Conservation (phyloP, 1,140 invertebrate genomes). For the Reticulitermes speratus region DNA sequence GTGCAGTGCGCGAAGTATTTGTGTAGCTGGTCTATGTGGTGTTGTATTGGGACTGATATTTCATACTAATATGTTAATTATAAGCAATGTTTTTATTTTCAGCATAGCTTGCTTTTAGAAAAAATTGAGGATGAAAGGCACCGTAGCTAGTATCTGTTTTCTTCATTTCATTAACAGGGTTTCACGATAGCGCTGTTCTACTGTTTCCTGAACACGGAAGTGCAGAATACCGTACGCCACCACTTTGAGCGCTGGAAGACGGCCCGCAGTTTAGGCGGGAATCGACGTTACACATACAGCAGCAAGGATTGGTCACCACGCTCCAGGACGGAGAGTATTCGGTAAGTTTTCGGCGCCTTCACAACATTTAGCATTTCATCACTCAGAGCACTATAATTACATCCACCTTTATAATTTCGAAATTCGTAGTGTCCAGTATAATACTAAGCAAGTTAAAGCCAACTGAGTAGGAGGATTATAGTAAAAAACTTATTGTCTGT, state of each 20-base stretch:
- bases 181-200: constrained; percentile 85
- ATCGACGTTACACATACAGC: constrained; percentile 59
- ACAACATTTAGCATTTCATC: too few relatives aligned
- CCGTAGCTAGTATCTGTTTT: not conserved
- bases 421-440: too few relatives aligned
- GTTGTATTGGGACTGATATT: too few relatives aligned
- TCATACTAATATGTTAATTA: too few relatives aligned
- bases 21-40: too few relatives aligned
- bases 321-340: constrained; percentile 77
- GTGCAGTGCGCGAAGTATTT: too few relatives aligned
- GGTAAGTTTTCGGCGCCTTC: constrained; percentile 51
- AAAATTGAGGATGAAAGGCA: not conserved
- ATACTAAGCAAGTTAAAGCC: too few relatives aligned
- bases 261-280: constrained; percentile 56
- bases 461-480: too few relatives aligned
- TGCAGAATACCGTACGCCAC: constrained; percentile 78
- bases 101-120: not conserved
- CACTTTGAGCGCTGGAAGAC: constrained; percentile 78
- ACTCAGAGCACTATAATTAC: too few relatives aligned
- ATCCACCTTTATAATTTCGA: too few relatives aligned
- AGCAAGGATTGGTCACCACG: constrained; percentile 76
- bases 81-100: not conserved
- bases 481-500: too few relatives aligned
- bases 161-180: constrained; percentile 57
- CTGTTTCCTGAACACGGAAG: constrained; percentile 91